A percentile compares a stretch with the other conserved stretches of the same genome.
phyloP scores from a whole-genome alignment of 2,797 vertebrate genomes.

The Pseudocheirus occidentalis region DNA sequence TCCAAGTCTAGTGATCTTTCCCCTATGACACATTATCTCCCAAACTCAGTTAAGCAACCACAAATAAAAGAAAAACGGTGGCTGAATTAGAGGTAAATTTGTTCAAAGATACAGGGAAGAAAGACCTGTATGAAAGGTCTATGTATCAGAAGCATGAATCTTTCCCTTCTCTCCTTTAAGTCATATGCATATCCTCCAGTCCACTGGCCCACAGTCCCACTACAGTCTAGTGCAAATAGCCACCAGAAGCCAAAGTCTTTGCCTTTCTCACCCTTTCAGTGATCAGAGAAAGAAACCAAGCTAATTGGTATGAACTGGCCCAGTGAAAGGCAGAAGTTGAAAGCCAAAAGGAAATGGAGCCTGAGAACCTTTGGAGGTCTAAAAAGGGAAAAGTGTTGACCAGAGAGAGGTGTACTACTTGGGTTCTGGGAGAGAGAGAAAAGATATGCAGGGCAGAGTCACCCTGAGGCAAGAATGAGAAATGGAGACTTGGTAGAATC shows the following conservation, averaged over 20 bases:
- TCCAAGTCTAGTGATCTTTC: not conserved
- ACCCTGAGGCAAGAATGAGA: not conserved
- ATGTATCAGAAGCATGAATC: not conserved
- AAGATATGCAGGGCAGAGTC: not conserved
- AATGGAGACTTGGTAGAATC: not conserved
- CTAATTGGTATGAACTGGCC: not conserved
- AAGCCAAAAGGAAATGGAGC: not conserved
- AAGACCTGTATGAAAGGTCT: not conserved
- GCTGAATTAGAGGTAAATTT: not conserved
- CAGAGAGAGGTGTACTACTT: not conserved
- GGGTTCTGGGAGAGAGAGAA: not conserved
- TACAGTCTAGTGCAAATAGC: not conserved
- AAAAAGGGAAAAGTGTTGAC: not conserved
- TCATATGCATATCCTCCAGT: not conserved
- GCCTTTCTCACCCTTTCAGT: not conserved
- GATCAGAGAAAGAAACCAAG: not conserved
- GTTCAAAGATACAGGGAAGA: not conserved
- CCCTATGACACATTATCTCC: not conserved
- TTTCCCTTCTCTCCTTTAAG: not conserved
- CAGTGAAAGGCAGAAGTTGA: not conserved
- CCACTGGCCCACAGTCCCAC: not conserved
- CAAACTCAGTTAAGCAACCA: not conserved
- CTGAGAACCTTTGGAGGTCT: not conserved
- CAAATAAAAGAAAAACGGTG: not conserved
- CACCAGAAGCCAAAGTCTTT: not conserved